A percentile compares a stretch with the other conserved stretches of the same genome.
These are phyloP conservation scores for Myopa testacea DNA, from an alignment of 2,888 invertebrate genomes.

Conservation along the genomic window DNA sequence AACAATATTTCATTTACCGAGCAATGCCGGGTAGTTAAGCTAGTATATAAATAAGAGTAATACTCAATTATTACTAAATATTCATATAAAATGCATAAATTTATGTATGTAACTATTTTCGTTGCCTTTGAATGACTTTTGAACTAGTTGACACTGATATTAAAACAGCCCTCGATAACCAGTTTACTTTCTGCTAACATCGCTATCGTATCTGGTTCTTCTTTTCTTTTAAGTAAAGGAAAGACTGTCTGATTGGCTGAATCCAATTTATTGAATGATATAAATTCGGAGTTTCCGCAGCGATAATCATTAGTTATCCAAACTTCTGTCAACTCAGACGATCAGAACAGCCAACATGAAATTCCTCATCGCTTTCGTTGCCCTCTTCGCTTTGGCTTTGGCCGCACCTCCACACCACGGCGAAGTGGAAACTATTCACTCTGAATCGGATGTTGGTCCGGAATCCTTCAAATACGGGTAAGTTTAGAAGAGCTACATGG, in stretches of 20 bases:
- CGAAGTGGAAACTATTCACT: constrained; percentile 35
- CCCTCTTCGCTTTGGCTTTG: constrained; percentile 53
- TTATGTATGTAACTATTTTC: too few species aligned
- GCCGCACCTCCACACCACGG: constrained; percentile 45
- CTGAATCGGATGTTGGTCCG: constrained; percentile 36
- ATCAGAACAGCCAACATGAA: constrained; percentile 52
- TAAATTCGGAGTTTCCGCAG: background rate
- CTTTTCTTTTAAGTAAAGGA: too few species aligned
- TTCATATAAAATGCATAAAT: background rate
- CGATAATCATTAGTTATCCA: constrained; percentile 5
- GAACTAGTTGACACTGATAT: too few species aligned
- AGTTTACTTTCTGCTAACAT: too few species aligned
- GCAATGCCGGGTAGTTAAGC: too few species aligned
- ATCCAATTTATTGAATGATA: background rate
- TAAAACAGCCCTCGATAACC: too few species aligned
- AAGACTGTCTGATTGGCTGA: too few species aligned
- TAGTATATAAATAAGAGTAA: too few species aligned
- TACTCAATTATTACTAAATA: too few species aligned
- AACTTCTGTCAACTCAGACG: constrained; percentile 4
- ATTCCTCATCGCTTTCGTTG: constrained; percentile 61
- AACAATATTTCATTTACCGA: too few species aligned
- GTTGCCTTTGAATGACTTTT: too few species aligned
- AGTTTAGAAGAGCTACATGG: constrained; percentile 55
- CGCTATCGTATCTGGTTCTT: too few species aligned
- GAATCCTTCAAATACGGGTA: constrained; percentile 43